These are phyloP conservation scores for Ophion ventricosus DNA, from an alignment of 2,888 invertebrate genomes.

Conservation along the genomic window DNA sequence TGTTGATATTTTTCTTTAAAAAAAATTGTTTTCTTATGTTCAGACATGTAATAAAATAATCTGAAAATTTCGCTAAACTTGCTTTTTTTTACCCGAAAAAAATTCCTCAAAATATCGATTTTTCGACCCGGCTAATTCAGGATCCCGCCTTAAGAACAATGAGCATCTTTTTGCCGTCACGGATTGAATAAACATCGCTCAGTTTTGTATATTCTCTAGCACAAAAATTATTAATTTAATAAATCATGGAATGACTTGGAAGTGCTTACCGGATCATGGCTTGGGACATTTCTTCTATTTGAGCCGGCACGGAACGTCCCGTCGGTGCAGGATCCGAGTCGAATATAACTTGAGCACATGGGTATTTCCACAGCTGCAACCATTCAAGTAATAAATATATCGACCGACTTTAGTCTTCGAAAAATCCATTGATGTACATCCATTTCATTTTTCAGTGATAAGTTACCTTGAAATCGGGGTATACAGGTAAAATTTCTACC, in stretches of 20 bases:
- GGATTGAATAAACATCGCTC: neutral
- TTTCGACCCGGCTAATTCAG: no score
- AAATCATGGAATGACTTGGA: neutral
- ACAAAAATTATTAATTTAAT: neutral
- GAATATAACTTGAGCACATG: slow-evolving; percentile 99
- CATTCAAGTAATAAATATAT: slow-evolving; percentile 35
- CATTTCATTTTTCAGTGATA: neutral
- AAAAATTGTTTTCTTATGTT: no score
- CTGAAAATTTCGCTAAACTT: no score
- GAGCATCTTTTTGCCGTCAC: neutral
- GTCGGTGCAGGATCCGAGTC: slow-evolving; percentile 98
- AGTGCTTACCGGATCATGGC: slow-evolving; percentile 95
- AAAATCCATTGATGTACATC: slow-evolving; percentile 8
- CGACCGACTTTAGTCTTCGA: neutral
- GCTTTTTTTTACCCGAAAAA: no score
- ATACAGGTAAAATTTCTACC: slow-evolving; percentile 93
- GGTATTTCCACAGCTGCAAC: slow-evolving; percentile 95
- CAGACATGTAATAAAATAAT: no score
- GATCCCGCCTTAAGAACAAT: no score
- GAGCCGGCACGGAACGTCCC: slow-evolving; percentile 93
- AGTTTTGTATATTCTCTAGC: neutral
- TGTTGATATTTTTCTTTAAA: no score
- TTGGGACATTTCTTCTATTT: slow-evolving; percentile 99
- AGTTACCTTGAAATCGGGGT: slow-evolving; percentile 94
- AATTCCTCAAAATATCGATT: no score